A percentile compares a stretch with the other conserved stretches of the same genome.
Evolutionary conservation across 2,797 vertebrate species (phyloP).

Genomic region (Eurystomus glaucurus): DNA sequence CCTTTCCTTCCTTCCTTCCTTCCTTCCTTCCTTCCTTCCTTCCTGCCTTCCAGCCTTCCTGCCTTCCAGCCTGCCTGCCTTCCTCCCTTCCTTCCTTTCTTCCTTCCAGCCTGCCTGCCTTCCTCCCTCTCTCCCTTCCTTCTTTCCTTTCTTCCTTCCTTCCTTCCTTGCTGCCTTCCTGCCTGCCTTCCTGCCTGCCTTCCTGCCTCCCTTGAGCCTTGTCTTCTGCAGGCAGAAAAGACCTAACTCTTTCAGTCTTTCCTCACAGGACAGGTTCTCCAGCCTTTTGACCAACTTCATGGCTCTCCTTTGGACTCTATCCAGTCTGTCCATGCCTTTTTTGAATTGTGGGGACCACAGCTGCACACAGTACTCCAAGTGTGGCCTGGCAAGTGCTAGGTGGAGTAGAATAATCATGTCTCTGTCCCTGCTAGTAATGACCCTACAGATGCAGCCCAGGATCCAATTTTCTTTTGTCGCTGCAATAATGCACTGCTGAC

Average conservation of each 20-base stretch:
- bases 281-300: background rate
- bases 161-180: too few relatives aligned
- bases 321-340: background rate
- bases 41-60: too few relatives aligned
- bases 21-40: too few relatives aligned
- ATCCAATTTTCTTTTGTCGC: background rate
- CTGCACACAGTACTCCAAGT: background rate
- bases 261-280: background rate
- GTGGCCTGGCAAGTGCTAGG: background rate
- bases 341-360: background rate
- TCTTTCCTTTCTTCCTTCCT: too few relatives aligned
- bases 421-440: background rate
- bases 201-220: background rate
- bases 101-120: too few relatives aligned
- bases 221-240: background rate
- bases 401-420: rapidly evolving
- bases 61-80: too few relatives aligned
- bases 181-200: too few relatives aligned
- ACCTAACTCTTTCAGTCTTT: background rate
- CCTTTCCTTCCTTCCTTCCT: background rate
- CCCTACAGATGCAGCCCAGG: background rate
- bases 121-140: too few relatives aligned
- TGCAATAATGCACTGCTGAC: background rate
- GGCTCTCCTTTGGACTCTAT: background rate
- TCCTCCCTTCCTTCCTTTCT: too few relatives aligned